Percentiles rank a stretch among this genome's conserved stretches.
phyloP scores from a whole-genome alignment of 2,888 invertebrate genomes.

The Teinopalpus imperialis region DNA sequence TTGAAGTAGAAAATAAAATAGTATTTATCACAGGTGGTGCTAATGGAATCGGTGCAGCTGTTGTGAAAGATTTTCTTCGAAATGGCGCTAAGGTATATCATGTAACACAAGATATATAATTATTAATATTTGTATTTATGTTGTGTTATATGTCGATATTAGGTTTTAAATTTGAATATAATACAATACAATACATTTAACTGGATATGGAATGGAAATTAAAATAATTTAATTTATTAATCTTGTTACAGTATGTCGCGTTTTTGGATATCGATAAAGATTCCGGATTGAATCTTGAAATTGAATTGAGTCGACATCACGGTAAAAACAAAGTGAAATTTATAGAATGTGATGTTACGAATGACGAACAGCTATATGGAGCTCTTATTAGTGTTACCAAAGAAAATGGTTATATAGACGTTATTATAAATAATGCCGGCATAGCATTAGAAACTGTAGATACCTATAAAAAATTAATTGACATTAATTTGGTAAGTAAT shows the following conservation, averaged over 20 bases:
- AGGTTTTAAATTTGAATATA: too few relatives aligned
- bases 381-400: constrained; percentile 35
- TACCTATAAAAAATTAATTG: constrained; percentile 41
- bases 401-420: constrained; percentile 41
- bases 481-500: constrained; percentile 44
- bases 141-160: too few relatives aligned
- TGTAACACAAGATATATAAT: too few relatives aligned
- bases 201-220: too few relatives aligned
- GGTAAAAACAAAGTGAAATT: constrained; percentile 41
- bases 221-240: too few relatives aligned
- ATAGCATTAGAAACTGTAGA: constrained; percentile 42
- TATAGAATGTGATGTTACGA: constrained; percentile 45
- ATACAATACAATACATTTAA: too few relatives aligned
- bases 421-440: constrained; percentile 48
- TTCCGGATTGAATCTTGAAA: constrained; percentile 38
- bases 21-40: constrained; percentile 49
- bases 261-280: constrained; percentile 41
- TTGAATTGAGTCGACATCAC: constrained; percentile 39
- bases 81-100: constrained; percentile 37
- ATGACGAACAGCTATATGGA: constrained; percentile 39
- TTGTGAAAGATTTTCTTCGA: constrained; percentile 37
- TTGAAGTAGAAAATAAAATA: constrained; percentile 37
- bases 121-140: too few relatives aligned
- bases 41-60: constrained; percentile 45
- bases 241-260: constrained; percentile 40